These are phyloP conservation scores for Phortica variegata DNA, from an alignment of 1,140 invertebrate species.

Conservation along the genomic window DNA sequence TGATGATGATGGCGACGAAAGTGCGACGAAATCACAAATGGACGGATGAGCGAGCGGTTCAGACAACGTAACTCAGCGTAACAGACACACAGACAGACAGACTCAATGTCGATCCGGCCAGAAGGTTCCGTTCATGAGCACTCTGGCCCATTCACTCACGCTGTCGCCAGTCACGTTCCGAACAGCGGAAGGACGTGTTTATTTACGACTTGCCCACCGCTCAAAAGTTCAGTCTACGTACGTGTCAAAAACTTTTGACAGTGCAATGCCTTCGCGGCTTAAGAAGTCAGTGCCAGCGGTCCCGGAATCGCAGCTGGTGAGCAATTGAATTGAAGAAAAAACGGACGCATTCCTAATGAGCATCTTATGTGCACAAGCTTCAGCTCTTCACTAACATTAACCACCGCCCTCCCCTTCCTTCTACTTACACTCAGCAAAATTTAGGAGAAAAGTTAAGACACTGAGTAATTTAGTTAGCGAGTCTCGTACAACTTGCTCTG, in stretches of 20 bases:
- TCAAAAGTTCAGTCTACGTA: conserved; percentile 38
- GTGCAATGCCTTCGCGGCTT: conserved; percentile 30
- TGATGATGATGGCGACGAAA: too few species aligned
- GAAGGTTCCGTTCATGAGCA: too few species aligned
- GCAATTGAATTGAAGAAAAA: conserved; percentile 20
- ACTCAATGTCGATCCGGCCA: background rate
- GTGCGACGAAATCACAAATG: conserved; percentile 1
- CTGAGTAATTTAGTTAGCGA: conserved; percentile 36
- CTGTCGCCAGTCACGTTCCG: conserved; percentile 31
- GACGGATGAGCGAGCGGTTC: conserved; percentile 15
- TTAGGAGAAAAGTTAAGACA: conserved; percentile 20
- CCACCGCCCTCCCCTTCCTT: too few species aligned
- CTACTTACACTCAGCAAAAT: too few species aligned
- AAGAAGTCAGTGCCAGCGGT: conserved; percentile 21
- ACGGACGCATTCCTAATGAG: too few species aligned
- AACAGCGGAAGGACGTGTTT: conserved; percentile 26
- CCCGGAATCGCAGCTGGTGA: conserved; percentile 19
- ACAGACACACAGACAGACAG: conserved; percentile 21
- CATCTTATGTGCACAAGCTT: too few species aligned
- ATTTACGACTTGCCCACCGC: conserved; percentile 35
- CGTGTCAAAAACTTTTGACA: conserved; percentile 42
- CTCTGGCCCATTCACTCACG: conserved; percentile 8
- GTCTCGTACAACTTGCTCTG: conserved; percentile 30
- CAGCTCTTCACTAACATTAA: too few species aligned
- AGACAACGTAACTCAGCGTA: too few species aligned